Percentiles rank a stretch among this genome's conserved stretches.
Conservation (phyloP, 2,888 invertebrate species). For the Cephonodes hylas region DNA sequence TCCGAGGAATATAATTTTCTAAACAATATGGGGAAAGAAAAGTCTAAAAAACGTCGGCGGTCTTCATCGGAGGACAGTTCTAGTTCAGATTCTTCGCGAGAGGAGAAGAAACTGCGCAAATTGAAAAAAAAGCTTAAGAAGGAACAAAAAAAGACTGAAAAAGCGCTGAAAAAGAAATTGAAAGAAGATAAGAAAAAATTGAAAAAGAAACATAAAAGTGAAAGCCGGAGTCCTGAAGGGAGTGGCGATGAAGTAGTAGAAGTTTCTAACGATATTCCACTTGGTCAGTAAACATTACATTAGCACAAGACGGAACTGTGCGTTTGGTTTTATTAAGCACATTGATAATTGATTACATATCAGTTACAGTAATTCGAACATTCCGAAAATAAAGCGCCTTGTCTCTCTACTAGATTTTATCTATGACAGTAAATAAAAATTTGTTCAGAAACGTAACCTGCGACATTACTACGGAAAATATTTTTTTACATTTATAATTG, state of each 20-base stretch:
- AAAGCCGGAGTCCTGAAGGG: conserved; percentile 42
- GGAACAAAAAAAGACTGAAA: conserved; percentile 78
- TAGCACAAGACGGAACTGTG: background rate
- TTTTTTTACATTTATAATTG: background rate
- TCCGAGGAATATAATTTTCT: conserved; percentile 14
- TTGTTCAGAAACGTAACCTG: no score
- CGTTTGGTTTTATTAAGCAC: background rate
- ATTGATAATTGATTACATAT: background rate
- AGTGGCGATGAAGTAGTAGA: conserved; percentile 36
- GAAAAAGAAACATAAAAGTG: conserved; percentile 54
- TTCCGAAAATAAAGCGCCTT: no score
- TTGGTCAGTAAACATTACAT: conserved; percentile 46
- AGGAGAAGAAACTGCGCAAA: conserved; percentile 77
- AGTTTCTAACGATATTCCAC: conserved; percentile 64
- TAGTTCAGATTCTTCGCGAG: conserved; percentile 68
- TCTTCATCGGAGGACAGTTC: conserved; percentile 54
- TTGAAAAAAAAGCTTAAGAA: conserved; percentile 79
- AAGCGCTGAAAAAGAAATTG: conserved; percentile 75
- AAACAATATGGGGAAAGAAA: conserved; percentile 62
- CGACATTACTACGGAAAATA: no score
- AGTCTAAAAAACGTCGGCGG: conserved; percentile 61
- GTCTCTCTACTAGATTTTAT: no score
- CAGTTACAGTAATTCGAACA: no score
- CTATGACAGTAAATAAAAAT: no score
- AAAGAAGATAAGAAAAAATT: conserved; percentile 70